A percentile compares a stretch with the other conserved stretches of the same genome.
These are phyloP conservation scores for Ichneumon xanthorius DNA, from an alignment of 2,888 invertebrate genomes.

Conservation along the genomic window DNA sequence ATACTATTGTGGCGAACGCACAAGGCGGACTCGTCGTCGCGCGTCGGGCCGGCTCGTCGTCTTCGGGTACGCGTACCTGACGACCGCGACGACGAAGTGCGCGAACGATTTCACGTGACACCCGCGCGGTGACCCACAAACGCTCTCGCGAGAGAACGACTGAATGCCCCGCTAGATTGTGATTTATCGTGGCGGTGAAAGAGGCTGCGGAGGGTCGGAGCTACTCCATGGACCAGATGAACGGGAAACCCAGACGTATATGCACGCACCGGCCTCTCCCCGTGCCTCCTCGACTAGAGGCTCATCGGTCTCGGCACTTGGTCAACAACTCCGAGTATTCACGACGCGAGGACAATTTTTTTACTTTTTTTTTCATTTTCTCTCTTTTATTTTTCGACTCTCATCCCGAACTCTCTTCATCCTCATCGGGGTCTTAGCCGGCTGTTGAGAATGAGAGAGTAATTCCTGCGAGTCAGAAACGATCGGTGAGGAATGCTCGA, in stretches of 20 bases:
- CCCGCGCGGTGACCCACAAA: slow-evolving; percentile 75
- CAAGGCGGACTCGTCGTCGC: slow-evolving; percentile 36
- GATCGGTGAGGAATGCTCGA: slow-evolving; percentile 33
- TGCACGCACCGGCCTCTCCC: slow-evolving; percentile 29
- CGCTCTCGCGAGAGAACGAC: slow-evolving; percentile 55
- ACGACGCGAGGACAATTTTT: slow-evolving; percentile 40
- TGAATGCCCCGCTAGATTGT: slow-evolving; percentile 78
- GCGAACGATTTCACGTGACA: slow-evolving; percentile 73
- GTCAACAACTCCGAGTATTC: slow-evolving; percentile 52
- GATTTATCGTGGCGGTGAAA: slow-evolving; percentile 76
- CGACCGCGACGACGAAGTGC: slow-evolving; percentile 47
- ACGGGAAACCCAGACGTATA: slow-evolving; percentile 17
- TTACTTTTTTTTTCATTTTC: slow-evolving; percentile 8
- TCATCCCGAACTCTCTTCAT: background rate
- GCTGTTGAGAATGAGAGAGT: background rate
- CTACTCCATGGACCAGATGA: slow-evolving; percentile 22
- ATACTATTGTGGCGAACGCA: slow-evolving; percentile 17
- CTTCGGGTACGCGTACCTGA: slow-evolving; percentile 15
- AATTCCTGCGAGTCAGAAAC: slow-evolving; percentile 36
- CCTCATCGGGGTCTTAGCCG: background rate
- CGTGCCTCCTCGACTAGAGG: slow-evolving; percentile 17
- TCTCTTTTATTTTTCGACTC: slow-evolving; percentile 13
- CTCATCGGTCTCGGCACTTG: slow-evolving; percentile 45
- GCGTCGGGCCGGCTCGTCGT: background rate
- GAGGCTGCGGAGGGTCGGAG: slow-evolving; percentile 61